Evolutionary conservation across 1,140 invertebrate genomes (phyloP).

Genomic region (Agrypnia vestita): DNA sequence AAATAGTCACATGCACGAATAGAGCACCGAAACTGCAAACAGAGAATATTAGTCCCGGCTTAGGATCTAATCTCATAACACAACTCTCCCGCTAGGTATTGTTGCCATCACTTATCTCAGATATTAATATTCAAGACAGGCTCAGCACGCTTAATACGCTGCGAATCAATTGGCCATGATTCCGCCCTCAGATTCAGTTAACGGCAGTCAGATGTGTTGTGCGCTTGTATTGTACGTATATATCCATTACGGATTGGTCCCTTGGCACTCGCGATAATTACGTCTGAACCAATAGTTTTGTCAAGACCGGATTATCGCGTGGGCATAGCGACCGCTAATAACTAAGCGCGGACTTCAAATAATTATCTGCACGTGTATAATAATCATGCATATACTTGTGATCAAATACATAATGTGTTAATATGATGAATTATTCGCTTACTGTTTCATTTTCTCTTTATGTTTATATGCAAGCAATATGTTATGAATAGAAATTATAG

Average conservation of each 20-base stretch:
- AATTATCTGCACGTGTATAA: no score
- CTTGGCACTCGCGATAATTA: neutral
- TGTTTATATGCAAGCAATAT: no score
- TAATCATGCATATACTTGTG: no score
- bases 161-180: constrained; percentile 39
- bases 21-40: neutral
- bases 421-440: no score
- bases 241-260: neutral
- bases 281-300: neutral
- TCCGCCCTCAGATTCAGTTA: constrained; percentile 36
- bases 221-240: no score
- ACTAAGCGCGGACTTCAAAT: no score
- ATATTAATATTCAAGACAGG: constrained; percentile 40
- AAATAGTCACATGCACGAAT: neutral
- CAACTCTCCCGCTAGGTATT: constrained; percentile 26
- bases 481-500: no score
- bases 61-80: constrained; percentile 13
- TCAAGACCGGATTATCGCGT: no score
- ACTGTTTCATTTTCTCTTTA: no score
- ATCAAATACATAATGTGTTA: no score
- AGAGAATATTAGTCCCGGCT: neutral
- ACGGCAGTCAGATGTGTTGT: neutral
- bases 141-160: constrained; percentile 32
- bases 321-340: no score
- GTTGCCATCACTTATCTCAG: constrained; percentile 36